Conservation (phyloP, 1,140 invertebrate species). For the Lepidurus packardi region DNA sequence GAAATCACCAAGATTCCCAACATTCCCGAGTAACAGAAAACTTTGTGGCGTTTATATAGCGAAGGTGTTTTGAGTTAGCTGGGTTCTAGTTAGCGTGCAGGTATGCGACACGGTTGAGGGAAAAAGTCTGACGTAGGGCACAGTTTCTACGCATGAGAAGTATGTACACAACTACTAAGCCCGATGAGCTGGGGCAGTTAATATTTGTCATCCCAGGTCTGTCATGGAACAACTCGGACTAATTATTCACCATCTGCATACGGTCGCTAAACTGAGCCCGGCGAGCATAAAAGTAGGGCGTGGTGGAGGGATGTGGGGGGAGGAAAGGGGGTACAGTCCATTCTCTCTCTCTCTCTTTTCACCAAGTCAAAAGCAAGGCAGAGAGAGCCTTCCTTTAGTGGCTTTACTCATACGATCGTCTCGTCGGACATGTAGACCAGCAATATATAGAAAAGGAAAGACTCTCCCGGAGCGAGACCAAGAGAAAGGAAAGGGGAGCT, state of each 20-base stretch:
- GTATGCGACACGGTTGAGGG: no score
- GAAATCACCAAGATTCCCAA: neutral
- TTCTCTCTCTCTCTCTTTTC: neutral
- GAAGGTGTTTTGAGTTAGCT: no score
- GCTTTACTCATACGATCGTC: neutral
- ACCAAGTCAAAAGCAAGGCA: neutral
- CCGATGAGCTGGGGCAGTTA: no score
- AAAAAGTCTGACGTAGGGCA: no score
- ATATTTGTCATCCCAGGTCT: no score
- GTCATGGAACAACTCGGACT: neutral
- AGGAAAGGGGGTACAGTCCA: slow-evolving; percentile 3
- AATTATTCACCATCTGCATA: slow-evolving; percentile 16
- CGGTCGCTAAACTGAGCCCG: neutral
- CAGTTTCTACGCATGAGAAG: no score
- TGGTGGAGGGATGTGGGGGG: neutral
- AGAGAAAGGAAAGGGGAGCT: neutral
- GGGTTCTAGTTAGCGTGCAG: no score
- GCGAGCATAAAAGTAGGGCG: slow-evolving; percentile 9
- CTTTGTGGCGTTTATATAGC: no score
- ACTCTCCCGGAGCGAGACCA: slow-evolving; percentile 9
- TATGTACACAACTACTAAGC: no score
- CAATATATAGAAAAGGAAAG: neutral
- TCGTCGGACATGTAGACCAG: neutral
- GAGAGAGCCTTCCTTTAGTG: neutral
- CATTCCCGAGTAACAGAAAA: neutral